A percentile compares a stretch with the other conserved stretches of the same genome.
Evolutionary conservation across 2,113 vertebrate genomes (phyloP).

Genomic region (Ochotona princeps): DNA sequence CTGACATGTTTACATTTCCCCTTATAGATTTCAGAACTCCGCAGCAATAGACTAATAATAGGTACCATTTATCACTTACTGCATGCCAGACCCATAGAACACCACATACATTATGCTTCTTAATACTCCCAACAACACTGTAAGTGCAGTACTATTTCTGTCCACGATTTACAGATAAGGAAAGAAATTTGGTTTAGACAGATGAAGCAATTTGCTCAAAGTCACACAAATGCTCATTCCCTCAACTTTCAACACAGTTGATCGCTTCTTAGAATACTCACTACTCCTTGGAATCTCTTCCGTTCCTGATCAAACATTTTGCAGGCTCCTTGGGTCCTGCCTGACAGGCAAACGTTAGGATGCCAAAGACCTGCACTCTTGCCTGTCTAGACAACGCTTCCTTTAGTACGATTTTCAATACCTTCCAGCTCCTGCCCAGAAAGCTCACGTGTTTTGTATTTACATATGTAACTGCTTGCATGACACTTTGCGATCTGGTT

Average conservation of each 20-base stretch:
- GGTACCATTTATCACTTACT: conserved; percentile 47
- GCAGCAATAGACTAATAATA: conserved; percentile 57
- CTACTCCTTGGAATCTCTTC: background rate
- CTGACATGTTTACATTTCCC: conserved; percentile 11
- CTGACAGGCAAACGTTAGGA: background rate
- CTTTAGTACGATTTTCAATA: background rate
- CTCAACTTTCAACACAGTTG: background rate
- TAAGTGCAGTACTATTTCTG: conserved; percentile 22
- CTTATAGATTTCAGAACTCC: conserved; percentile 56
- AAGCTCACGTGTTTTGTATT: background rate
- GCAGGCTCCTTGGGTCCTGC: background rate
- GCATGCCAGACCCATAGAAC: conserved; percentile 30
- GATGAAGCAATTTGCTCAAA: background rate
- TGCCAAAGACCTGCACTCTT: background rate
- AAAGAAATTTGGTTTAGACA: conserved; percentile 46
- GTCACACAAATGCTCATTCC: background rate
- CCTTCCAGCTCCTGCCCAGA: background rate
- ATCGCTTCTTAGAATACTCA: background rate
- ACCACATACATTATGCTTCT: conserved; percentile 10
- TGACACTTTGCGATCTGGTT: background rate
- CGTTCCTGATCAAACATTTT: background rate
- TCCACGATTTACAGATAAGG: conserved; percentile 13
- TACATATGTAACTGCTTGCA: background rate
- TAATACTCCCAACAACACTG: background rate
- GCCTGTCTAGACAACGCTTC: background rate